Base-by-base conservation (phyloP, 2,113 vertebrate genomes). In the Baryphthengus martii region DNA sequence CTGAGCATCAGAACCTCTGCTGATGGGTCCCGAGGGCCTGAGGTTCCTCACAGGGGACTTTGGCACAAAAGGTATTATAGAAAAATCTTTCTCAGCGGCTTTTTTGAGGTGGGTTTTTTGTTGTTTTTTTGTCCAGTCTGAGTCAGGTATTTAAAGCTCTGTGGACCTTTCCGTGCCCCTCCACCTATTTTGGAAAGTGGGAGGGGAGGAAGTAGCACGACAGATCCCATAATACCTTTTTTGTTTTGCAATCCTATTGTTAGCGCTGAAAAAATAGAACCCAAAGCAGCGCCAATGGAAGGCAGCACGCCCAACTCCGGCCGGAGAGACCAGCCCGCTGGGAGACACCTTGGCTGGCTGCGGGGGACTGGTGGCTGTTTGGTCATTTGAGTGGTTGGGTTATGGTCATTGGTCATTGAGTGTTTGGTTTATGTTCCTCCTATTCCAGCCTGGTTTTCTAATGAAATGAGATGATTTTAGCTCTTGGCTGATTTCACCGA, bases 121-220 rank as follows among this genome's bases (percentile, higher is more conserved):
- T 37, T 6, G 5, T 6, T 31, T 61, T 78, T 68, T 73, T 71
- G 58, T 17, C 44, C 35, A 70, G 37, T 44, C 44, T 44, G 65
- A 79, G n/a, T 47, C 59, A 92, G 90, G 68, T 84, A 21, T 92
- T 92, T 86, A 84, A 90, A 93, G 50, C 50, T 42, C 76, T n/a
- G 19, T 5, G 67, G 92, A 86, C 63, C 11, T 83, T 79, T 47
- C 61, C 0, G 1, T 45, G 73, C 28, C 29, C 25, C 83, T 94
- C 71, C 75, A 77, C 25, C 85, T 77, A 55, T 33, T 86, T 10
- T 62, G 80, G 68, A 50, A 92, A 84, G 72, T 15, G 61, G 72
- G 92, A 94, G 74, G 56, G 52, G 53, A 95, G 58, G 92, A 92
- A 92, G 59, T 61, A 6, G 31, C 23, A 17, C 15, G 37, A 35